A percentile compares a stretch with the other conserved stretches of the same genome.
Evolutionary conservation across 2,113 vertebrate genomes (phyloP).

Genomic region (Cairina moschata): DNA sequence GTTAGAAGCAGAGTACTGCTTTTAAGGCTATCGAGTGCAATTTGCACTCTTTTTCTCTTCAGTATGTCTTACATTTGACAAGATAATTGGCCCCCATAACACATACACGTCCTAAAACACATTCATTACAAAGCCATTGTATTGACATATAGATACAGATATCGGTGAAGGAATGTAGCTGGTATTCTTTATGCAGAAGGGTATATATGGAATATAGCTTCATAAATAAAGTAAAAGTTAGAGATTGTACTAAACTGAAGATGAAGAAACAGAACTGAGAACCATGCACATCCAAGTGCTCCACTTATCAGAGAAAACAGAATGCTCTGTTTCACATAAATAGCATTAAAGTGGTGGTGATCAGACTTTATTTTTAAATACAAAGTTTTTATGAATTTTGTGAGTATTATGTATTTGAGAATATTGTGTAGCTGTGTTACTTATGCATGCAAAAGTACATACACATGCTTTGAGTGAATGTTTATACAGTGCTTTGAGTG

Average conservation of each 20-base stretch:
- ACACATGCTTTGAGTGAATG: neutral
- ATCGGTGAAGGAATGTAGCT: constrained; percentile 28
- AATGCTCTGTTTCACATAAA: neutral
- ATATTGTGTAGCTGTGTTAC: neutral
- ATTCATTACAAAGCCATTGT: constrained; percentile 57
- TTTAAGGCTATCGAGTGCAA: constrained; percentile 61
- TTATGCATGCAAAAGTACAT: neutral
- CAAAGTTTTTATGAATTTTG: neutral
- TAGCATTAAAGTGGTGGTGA: neutral
- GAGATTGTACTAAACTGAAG: neutral
- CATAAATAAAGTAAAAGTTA: constrained; percentile 2
- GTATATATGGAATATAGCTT: neutral
- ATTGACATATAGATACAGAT: constrained; percentile 61
- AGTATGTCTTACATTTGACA: constrained; percentile 16
- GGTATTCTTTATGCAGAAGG: neutral
- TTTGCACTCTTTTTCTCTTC: constrained; percentile 60
- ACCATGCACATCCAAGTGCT: neutral
- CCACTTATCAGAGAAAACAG: neutral
- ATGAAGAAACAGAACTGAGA: constrained; percentile 5
- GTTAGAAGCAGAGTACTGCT: constrained; percentile 23
- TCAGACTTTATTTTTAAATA: neutral
- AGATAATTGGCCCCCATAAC: constrained; percentile 57
- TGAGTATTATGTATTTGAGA: neutral
- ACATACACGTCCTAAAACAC: constrained; percentile 29
- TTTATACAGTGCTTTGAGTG: neutral